Percentiles rank a stretch among this genome's conserved stretches.
Conservation (phyloP, 2,113 vertebrate genomes). For the Monopterus albus region DNA sequence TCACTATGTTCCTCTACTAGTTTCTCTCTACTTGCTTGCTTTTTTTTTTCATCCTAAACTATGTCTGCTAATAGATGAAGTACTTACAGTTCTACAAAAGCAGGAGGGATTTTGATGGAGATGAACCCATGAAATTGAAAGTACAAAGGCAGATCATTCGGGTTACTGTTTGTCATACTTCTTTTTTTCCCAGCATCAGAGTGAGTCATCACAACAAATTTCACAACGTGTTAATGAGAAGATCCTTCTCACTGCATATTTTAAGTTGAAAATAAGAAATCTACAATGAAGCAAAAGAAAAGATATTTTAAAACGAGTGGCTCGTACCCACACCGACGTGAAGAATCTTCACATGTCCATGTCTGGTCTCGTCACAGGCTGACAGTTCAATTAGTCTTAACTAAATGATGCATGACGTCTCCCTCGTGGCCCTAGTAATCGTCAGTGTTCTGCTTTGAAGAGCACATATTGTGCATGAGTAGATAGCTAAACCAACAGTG, state of each 20-base stretch:
- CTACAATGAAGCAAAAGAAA: neutral
- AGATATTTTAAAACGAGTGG: slow-evolving; percentile 37
- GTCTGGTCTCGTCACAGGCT: slow-evolving; percentile 68
- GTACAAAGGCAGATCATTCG: slow-evolving; percentile 47
- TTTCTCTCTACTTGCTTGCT: slow-evolving; percentile 11
- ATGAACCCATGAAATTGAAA: slow-evolving; percentile 54
- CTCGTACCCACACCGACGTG: slow-evolving; percentile 40
- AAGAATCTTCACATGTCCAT: slow-evolving; percentile 57
- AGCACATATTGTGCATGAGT: slow-evolving; percentile 68
- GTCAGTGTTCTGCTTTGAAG: slow-evolving; percentile 75
- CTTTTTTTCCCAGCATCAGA: slow-evolving; percentile 15
- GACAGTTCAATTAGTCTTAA: slow-evolving; percentile 78
- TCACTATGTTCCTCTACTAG: neutral
- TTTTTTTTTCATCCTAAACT: slow-evolving; percentile 6
- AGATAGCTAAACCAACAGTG: slow-evolving; percentile 64
- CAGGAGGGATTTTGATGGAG: slow-evolving; percentile 26
- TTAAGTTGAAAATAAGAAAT: slow-evolving; percentile 22
- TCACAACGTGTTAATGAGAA: slow-evolving; percentile 56
- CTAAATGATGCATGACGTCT: slow-evolving; percentile 70
- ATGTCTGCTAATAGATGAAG: slow-evolving; percentile 29
- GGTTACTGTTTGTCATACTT: slow-evolving; percentile 29
- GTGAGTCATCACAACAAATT: slow-evolving; percentile 60
- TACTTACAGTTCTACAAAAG: slow-evolving; percentile 20
- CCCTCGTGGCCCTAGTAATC: slow-evolving; percentile 70
- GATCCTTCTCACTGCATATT: slow-evolving; percentile 29